Percentiles rank a stretch among this genome's conserved stretches.
Conservation (phyloP, 37 sponge, comb jelly and placozoan genomes). For the Halisarca cf. caerulea region DNA sequence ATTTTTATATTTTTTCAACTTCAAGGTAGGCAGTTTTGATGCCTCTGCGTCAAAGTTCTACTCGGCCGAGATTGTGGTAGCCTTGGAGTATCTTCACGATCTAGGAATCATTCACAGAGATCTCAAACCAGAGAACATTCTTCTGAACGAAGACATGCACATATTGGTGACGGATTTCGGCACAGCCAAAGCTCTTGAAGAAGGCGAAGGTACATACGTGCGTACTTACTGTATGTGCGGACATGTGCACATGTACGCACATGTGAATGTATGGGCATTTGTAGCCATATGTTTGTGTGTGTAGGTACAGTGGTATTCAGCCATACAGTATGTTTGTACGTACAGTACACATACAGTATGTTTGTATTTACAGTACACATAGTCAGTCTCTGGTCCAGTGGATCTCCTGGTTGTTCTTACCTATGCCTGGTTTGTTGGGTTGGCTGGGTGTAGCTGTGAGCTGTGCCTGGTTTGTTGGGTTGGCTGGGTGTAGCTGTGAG, state of each 20-base stretch:
- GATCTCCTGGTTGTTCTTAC: too few relatives aligned
- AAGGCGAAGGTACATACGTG: slow-evolving; percentile 50
- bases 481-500: too few relatives aligned
- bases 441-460: too few relatives aligned
- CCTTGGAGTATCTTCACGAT: slow-evolving; percentile 88
- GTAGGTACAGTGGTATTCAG: too few relatives aligned
- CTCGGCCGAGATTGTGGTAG: slow-evolving; percentile 85
- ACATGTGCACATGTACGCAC: neutral
- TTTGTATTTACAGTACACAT: too few relatives aligned
- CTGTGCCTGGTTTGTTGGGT: too few relatives aligned
- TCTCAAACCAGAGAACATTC: slow-evolving; percentile 96
- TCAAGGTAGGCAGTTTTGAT: slow-evolving; percentile 88
- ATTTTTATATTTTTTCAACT: neutral
- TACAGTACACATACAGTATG: neutral
- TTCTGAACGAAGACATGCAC: slow-evolving; percentile 86
- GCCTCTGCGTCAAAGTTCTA: slow-evolving; percentile 86
- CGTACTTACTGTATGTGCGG: neutral
- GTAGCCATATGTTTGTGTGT: neutral
- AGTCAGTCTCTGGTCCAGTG: too few relatives aligned
- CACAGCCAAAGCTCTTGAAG: slow-evolving; percentile 84
- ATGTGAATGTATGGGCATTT: neutral
- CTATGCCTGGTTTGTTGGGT: too few relatives aligned
- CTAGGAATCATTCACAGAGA: slow-evolving; percentile 91
- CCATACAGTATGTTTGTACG: neutral
- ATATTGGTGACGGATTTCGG: slow-evolving; percentile 96